A percentile compares a stretch with the other conserved stretches of the same genome.
phyloP scores from a whole-genome alignment of 2,113 vertebrate genomes.

The Propithecus coquereli region DNA sequence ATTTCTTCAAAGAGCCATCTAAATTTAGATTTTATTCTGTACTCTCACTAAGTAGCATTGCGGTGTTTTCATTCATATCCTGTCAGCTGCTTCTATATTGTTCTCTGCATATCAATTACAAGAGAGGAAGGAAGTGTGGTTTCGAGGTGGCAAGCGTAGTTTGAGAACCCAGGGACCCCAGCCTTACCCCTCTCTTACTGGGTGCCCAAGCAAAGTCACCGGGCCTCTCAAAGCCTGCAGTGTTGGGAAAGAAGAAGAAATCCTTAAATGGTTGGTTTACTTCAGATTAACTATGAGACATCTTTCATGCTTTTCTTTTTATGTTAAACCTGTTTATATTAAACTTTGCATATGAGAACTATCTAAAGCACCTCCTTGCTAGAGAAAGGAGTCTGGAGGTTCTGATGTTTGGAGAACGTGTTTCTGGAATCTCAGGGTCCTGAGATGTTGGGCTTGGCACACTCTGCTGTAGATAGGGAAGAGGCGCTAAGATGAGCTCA shows the following conservation, averaged over 20 bases:
- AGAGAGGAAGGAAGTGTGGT: slow-evolving; percentile 41
- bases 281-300: not conserved
- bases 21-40: slow-evolving; percentile 43
- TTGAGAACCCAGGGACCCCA: not conserved
- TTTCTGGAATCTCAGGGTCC: not conserved
- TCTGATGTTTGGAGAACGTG: not conserved
- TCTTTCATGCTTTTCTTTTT: not conserved
- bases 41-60: not conserved
- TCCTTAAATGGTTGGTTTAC: not conserved
- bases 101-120: not conserved
- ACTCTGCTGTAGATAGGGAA: not conserved
- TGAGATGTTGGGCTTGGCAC: not conserved
- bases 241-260: not conserved
- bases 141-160: not conserved
- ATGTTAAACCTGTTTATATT: not conserved
- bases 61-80: not conserved
- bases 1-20: slow-evolving; percentile 4
- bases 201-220: not conserved
- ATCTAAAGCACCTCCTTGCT: not conserved
- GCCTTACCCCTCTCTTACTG: not conserved
- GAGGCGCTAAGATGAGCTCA: not conserved
- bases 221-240: not conserved
- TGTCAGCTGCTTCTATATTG: not conserved
- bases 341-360: not conserved
- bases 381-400: not conserved